phyloP scores from a whole-genome alignment of 1,140 invertebrate genomes.

The Lasioglossum baleicum region DNA sequence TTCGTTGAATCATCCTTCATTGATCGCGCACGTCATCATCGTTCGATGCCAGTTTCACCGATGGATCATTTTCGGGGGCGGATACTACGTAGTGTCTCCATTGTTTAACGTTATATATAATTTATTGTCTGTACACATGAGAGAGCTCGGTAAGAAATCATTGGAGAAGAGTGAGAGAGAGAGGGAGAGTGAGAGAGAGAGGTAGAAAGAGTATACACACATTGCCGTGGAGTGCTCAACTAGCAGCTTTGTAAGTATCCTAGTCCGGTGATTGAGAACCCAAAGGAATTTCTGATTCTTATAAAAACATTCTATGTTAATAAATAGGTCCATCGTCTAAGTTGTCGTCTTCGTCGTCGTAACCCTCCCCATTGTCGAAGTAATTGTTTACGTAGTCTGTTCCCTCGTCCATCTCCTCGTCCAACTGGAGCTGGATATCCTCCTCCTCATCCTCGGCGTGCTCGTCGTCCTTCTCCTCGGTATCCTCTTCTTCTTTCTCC shows the following conservation, averaged over 20 bases:
- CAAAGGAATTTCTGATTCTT: slow-evolving; percentile 37
- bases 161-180: neutral
- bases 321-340: slow-evolving; percentile 88
- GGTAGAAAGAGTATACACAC: slow-evolving; percentile 17
- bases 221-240: slow-evolving; percentile 22
- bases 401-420: slow-evolving; percentile 87
- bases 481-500: slow-evolving; percentile 79
- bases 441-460: slow-evolving; percentile 75
- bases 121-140: slow-evolving; percentile 38
- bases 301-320: slow-evolving; percentile 64
- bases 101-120: slow-evolving; percentile 28
- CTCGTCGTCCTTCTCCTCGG: slow-evolving; percentile 79
- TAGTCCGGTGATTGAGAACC: slow-evolving; percentile 13
- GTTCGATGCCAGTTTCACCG: neutral
- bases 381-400: slow-evolving; percentile 91
- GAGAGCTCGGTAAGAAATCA: neutral
- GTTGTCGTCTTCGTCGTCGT: slow-evolving; percentile 92
- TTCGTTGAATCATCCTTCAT: slow-evolving; percentile 8
- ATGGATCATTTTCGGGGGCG: neutral
- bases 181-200: neutral
- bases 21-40: neutral
- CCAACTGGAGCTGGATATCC: slow-evolving; percentile 67
- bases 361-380: slow-evolving; percentile 93
- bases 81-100: neutral
- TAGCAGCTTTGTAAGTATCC: slow-evolving; percentile 27